Base-by-base conservation (phyloP, 2,888 invertebrate genomes). In the Julus scandinavius region DNA sequence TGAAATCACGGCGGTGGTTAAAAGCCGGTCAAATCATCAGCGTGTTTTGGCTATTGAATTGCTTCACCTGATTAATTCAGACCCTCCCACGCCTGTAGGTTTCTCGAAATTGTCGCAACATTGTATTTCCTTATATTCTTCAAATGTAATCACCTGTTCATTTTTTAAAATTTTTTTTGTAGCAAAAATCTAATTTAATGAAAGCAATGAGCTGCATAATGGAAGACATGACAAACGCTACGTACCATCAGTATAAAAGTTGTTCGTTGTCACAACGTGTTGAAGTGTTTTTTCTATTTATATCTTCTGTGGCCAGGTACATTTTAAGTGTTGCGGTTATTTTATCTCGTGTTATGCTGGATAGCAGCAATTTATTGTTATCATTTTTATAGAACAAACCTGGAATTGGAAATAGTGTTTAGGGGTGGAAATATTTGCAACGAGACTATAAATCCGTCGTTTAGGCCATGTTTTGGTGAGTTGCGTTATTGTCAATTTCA, bases 181-280 rank as follows among this genome's bases (percentile, higher is more conserved):
- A 89, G 89, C 90, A 91, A 91, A 90, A 90, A 17, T 89, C 91
- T 2, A 89, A 90, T 45, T 89, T 92, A 63, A 91, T 96, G 0
- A 91, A 91, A 88, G 91, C 91, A 4, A 92, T 93, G 92, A 91
- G 91, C 2, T 91, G 90, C 88, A 91, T 92, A 88, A 92, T 98
- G 97, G 97, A 97, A 91, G 97, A 97, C 92, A 96, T 98, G 95
- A 97, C 97, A 7, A 96, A 95, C 91, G 95, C 96, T 90, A 97
- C 98, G 5, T 96, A 96, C 91, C 94, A 96, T 89, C 96, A 96
- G 91, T 95, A 95, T 91, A 89, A 89, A 84, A 83, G 50, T 40
- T 91, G 91, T 87, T 94, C 94, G 88, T 93, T 93, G 89, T 94
- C 94, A 4, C 94, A 94, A 90, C 94, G 95, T 90, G 94, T 95